These are phyloP conservation scores for Deilephila elpenor DNA, from an alignment of 2,888 invertebrate species.

Conservation along the genomic window DNA sequence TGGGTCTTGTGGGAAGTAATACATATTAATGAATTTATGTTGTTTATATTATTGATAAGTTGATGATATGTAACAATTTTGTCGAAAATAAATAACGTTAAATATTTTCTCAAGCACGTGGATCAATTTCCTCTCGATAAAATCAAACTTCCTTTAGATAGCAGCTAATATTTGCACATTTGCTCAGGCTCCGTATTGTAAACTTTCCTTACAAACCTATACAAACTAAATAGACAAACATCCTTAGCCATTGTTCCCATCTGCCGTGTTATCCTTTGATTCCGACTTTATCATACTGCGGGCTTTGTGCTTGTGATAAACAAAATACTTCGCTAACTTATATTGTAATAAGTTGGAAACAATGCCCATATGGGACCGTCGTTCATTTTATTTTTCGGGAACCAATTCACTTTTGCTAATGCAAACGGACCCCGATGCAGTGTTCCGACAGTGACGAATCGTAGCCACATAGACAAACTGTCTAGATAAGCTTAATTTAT, in stretches of 20 bases:
- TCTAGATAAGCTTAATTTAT: slow-evolving; percentile 82
- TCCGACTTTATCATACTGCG: background rate
- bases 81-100: too few relatives aligned
- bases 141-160: background rate
- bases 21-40: too few relatives aligned
- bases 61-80: too few relatives aligned
- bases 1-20: too few relatives aligned
- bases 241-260: slow-evolving; percentile 18
- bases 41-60: too few relatives aligned
- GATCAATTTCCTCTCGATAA: background rate
- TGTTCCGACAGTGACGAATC: slow-evolving; percentile 75
- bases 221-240: slow-evolving; percentile 12
- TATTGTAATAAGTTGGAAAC: background rate
- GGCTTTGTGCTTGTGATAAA: slow-evolving; percentile 11
- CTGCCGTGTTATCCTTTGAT: slow-evolving; percentile 20
- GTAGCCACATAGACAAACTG: slow-evolving; percentile 69
- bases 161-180: slow-evolving; percentile 2
- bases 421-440: slow-evolving; percentile 45
- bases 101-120: too few relatives aligned
- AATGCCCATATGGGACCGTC: slow-evolving; percentile 10
- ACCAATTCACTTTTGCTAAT: slow-evolving; percentile 71
- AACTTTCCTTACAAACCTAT: slow-evolving; percentile 16
- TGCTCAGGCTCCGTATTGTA: slow-evolving; percentile 1
- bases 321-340: slow-evolving; percentile 1
- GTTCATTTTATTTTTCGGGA: slow-evolving; percentile 48